Conservation (phyloP, 2,888 invertebrate genomes). For the Acleris emargana region DNA sequence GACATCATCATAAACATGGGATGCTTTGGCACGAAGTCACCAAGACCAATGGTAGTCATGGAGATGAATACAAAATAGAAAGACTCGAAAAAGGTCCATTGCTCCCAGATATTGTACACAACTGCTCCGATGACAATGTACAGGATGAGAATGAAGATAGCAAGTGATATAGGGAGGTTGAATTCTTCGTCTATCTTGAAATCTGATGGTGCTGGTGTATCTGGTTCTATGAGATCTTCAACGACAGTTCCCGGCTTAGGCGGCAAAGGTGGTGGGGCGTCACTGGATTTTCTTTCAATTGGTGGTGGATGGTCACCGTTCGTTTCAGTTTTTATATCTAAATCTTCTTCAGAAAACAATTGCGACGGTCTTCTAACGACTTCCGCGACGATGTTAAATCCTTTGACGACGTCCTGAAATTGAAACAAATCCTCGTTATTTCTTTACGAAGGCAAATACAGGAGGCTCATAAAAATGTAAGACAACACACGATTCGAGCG, state of each 20-base stretch:
- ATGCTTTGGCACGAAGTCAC: conserved; percentile 94
- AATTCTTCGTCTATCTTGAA: conserved; percentile 96
- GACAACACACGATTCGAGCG: conserved; percentile 52
- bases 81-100: conserved; percentile 96
- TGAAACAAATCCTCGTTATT: conserved; percentile 35
- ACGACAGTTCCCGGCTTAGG: conserved; percentile 67
- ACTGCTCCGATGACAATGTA: conserved; percentile 95
- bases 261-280: conserved; percentile 72
- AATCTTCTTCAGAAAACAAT: conserved; percentile 83
- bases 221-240: conserved; percentile 84
- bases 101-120: conserved; percentile 90
- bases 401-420: conserved; percentile 91
- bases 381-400: conserved; percentile 91
- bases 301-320: conserved; percentile 50
- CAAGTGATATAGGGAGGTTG: conserved; percentile 95
- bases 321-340: conserved; percentile 50
- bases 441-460: conserved; percentile 39
- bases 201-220: conserved; percentile 90
- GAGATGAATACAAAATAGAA: conserved; percentile 99
- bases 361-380: conserved; percentile 90
- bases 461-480: conserved; percentile 46
- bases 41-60: conserved; percentile 98
- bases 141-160: conserved; percentile 90
- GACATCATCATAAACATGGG: conserved; percentile 95
- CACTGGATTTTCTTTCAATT: conserved; percentile 63